Evolutionary conservation across 2,888 invertebrate species (phyloP).

Genomic region (Hesperia comma): DNA sequence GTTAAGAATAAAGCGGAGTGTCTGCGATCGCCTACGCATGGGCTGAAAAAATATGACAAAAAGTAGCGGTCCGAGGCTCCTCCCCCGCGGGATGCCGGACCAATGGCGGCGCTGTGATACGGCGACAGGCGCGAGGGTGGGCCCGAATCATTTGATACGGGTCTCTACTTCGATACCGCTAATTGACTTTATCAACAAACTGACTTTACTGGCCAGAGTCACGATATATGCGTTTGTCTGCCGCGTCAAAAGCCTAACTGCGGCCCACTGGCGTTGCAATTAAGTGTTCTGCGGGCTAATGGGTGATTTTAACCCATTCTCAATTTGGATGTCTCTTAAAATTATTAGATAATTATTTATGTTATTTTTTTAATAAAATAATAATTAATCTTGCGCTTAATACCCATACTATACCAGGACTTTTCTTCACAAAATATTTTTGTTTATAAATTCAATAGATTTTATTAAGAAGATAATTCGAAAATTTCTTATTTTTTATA

Average conservation of each 20-base stretch:
- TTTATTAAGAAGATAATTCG: no score
- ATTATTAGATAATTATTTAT: constrained; percentile 35
- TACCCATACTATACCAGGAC: background rate
- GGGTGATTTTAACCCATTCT: constrained; percentile 65
- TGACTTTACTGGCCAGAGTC: constrained; percentile 81
- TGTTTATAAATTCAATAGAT: no score
- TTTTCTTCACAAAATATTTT: no score
- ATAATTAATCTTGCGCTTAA: no score
- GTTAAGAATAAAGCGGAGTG: constrained; percentile 73
- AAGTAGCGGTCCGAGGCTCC: constrained; percentile 73
- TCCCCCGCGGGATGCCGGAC: constrained; percentile 71
- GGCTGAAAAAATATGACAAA: constrained; percentile 71
- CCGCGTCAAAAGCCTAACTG: constrained; percentile 81
- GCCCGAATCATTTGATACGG: constrained; percentile 77
- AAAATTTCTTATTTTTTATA: no score
- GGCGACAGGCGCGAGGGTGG: constrained; percentile 71
- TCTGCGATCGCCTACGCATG: constrained; percentile 74
- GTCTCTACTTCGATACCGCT: constrained; percentile 81
- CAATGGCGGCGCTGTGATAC: constrained; percentile 68
- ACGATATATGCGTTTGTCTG: constrained; percentile 82
- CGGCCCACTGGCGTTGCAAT: constrained; percentile 75
- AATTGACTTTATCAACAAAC: constrained; percentile 85
- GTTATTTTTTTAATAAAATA: background rate
- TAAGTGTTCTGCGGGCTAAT: constrained; percentile 73
- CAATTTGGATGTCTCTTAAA: constrained; percentile 36